These are phyloP conservation scores for Harpalus rufipes DNA, from an alignment of 2,888 invertebrate species.

Conservation along the genomic window DNA sequence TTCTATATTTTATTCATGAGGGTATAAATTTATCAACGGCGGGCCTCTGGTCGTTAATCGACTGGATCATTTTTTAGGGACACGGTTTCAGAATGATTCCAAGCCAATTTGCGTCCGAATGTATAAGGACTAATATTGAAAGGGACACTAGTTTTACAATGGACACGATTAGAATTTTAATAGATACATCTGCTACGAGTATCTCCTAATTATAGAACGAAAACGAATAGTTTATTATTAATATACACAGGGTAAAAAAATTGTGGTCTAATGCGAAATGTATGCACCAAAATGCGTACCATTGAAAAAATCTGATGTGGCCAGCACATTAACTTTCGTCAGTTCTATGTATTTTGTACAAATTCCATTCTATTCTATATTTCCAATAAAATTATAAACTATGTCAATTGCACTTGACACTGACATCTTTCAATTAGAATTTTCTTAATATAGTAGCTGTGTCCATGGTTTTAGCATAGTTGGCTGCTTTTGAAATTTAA, in stretches of 20 bases:
- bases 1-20: slow-evolving; percentile 67
- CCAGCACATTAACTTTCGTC: too few relatives aligned
- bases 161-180: not conserved
- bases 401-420: too few relatives aligned
- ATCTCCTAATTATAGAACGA: not conserved
- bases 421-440: too few relatives aligned
- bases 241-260: not conserved
- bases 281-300: too few relatives aligned
- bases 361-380: too few relatives aligned
- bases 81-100: slow-evolving; percentile 14
- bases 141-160: not conserved
- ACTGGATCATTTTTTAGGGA: slow-evolving; percentile 58
- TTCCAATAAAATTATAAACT: too few relatives aligned
- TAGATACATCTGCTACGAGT: not conserved
- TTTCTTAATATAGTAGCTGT: too few relatives aligned
- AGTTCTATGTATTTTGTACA: too few relatives aligned
- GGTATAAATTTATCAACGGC: slow-evolving; percentile 65
- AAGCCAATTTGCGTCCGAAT: slow-evolving; percentile 60
- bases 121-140: not conserved
- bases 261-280: too few relatives aligned
- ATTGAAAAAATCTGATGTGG: too few relatives aligned
- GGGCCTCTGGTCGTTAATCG: slow-evolving; percentile 60
- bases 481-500: too few relatives aligned
- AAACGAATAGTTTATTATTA: not conserved
- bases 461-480: too few relatives aligned